Conservation (phyloP, 1,140 invertebrate species). For the Anastrepha ludens region DNA sequence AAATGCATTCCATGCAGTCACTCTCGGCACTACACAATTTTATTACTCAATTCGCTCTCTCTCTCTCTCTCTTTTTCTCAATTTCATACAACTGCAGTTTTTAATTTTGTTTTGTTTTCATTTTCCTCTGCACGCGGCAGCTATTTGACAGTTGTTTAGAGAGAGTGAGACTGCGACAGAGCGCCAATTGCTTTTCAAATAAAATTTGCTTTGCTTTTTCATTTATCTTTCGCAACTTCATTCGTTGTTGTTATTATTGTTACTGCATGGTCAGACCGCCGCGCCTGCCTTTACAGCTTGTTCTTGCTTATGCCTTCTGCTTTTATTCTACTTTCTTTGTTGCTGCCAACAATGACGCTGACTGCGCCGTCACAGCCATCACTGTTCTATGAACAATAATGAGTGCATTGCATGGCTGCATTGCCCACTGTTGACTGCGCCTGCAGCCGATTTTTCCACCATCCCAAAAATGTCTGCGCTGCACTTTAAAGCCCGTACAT, state of each 20-base stretch:
- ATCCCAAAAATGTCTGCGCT: background rate
- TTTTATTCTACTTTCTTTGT: background rate
- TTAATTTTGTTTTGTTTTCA: slow-evolving; percentile 24
- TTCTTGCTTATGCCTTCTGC: background rate
- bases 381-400: background rate
- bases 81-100: slow-evolving; percentile 10
- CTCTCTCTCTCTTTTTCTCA: background rate
- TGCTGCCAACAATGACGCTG: background rate
- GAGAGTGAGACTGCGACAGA: background rate
- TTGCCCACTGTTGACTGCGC: slow-evolving; percentile 18
- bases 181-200: background rate
- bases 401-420: slow-evolving; percentile 25
- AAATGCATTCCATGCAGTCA: slow-evolving; percentile 24
- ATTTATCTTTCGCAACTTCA: background rate
- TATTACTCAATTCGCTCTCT: background rate
- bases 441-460: slow-evolving; percentile 1
- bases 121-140: background rate
- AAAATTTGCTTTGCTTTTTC: slow-evolving; percentile 15
- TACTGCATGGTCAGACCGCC: background rate
- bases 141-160: slow-evolving; percentile 10
- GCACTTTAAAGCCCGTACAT: slow-evolving; percentile 13
- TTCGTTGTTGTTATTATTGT: background rate
- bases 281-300: background rate
- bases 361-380: background rate
- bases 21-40: background rate